Evolutionary conservation across 2,113 vertebrate species (phyloP), one percentile per base, ranked within the genome.

Genomic region (Saccopteryx leptura): DNA sequence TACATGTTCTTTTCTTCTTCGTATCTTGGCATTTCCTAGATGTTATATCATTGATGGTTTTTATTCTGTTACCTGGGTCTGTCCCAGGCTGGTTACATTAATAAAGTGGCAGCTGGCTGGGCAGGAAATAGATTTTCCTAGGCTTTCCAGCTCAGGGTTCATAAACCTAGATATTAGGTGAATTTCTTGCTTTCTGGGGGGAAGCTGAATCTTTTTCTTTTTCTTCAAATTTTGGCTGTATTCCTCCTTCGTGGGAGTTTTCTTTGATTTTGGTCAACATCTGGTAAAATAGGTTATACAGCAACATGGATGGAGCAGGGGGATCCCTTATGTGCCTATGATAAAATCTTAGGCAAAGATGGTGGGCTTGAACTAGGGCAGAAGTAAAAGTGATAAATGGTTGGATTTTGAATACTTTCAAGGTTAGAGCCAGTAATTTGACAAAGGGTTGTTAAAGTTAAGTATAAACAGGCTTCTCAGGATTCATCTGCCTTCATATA

Each of bases 251-350:
- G 39, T 39, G 39, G 39, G 39, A 39, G 39, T 39, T 39, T 39
- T 56, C 52, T 85, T 65, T 79, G 50, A 85, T 88, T 91, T 14
- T 76, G 66, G 60, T 65, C 31, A 80, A 79, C 19, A 9, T 85
- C 71, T 31, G 60, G 72, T 52, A 95, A 50, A 90, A 72, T 48
- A 18, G 63, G 69, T 31, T 92, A 60, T 31, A 88, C 13, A 92
- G n/a, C 46, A 90, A 56, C 46, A 75, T 52, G 46, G 74, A 89
- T 60, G 21, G 54, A 76, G 48, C 33, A 96, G 13, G 74, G 69
- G 56, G 39, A 52, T 7, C 14, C 28, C 0, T 93, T 76, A 39
- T 18, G 7, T 52, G 26, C 15, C 46, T 82, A 23, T 68, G 26
- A 69, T n/a, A 85, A 89, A 72, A 86, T n/a, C 24, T 23, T 80